Evolutionary conservation across 2,888 invertebrate species (phyloP), one percentile per base, ranked within the genome.

Genomic region (Lampropteryx suffumata): DNA sequence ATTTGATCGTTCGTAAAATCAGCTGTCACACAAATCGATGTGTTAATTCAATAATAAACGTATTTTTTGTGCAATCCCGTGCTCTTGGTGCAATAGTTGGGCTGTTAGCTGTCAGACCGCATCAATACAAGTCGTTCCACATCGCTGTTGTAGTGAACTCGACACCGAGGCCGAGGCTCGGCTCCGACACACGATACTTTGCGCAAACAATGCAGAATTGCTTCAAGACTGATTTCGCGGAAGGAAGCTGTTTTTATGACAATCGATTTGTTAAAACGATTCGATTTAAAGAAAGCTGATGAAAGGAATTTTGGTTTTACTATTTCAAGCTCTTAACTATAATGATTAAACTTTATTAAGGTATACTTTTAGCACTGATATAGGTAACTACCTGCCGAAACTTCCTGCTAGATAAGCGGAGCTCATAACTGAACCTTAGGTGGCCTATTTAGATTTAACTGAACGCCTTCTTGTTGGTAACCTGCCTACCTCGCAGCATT

Each of bases 111-210:
- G 47, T 57, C 57, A 12, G 55, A 59, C 66, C 65, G 47, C 63
- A 60, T 71, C 62, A 58, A 32, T 21, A 10, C 33, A 32, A 24
- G 17, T 17, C 33, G 30, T 11, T 21, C 17, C 10, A 14, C 14
- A 11, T 10, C 12, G 14, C 24, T 59, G 64, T 62, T 69, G 73
- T 60, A 63, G 62, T 64, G 69, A 76, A 76, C 63, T 67, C 67
- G 83, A 83, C 77, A 82, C 81, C 76, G 69, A n/a, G n/a, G n/a
- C n/a, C n/a, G n/a, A n/a, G n/a, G n/a, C n/a, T n/a, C n/a, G n/a
- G n/a, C n/a, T n/a, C 51, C 55, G 46, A 61, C 79, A 85, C 66
- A 47, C 64, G 82, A 87, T 83, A 83, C 73, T 82, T 82, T 79
- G 64, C 71, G 62, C 71, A 65, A 73, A 69, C 72, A 75, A 73